Evolutionary conservation across 1,140 invertebrate genomes (phyloP), one percentile per base, ranked within the genome.

Genomic region (Nomia melanderi): DNA sequence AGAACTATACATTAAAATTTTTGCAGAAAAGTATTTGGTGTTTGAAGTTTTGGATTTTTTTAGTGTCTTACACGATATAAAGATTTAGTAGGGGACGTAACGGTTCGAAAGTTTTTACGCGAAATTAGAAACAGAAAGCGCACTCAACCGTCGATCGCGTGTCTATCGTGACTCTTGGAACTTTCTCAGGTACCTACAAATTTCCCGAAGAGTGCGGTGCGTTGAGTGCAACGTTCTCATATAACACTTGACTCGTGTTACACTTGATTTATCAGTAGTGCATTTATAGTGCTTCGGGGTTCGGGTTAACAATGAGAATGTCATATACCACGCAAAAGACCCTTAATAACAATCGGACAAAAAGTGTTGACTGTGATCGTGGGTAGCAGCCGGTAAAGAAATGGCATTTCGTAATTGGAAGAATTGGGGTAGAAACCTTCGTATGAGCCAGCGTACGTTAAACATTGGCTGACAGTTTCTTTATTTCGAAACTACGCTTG

Each of bases 321-420:
- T 76, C 65, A 79, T 70, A 71, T 79, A 76, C 62, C 25, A 53
- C 47, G 65, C 65, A 54, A 67, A 83, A 81, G 77, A 82, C 47
- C 76, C 33, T 64, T 39, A 65, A 76, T 47, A 66, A 69, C 47
- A 72, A 86, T 84, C 82, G 86, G 83, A 78, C 80, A 60, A 88
- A 70, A 78, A 78, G 83, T 74, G 69, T 81, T 74, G 74, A 88
- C 79, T 75, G 80, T 83, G 79, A 85, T 71, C 82, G 87, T 66
- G 85, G 83, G 83, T 87, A 90, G 85, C 86, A 83, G 79, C 89
- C 86, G 87, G 84, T 86, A 79, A 79, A 79, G 88, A 85, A 82
- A 93, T 93, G 92, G 91, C 92, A 83, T 90, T 92, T 70, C 89
- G 91, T 76, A 89, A 88, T 78, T 92, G 90, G 88, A 91, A 91